Evolutionary conservation across 1,140 invertebrate genomes (phyloP).

Genomic region (Neoseiulus cucumeris): DNA sequence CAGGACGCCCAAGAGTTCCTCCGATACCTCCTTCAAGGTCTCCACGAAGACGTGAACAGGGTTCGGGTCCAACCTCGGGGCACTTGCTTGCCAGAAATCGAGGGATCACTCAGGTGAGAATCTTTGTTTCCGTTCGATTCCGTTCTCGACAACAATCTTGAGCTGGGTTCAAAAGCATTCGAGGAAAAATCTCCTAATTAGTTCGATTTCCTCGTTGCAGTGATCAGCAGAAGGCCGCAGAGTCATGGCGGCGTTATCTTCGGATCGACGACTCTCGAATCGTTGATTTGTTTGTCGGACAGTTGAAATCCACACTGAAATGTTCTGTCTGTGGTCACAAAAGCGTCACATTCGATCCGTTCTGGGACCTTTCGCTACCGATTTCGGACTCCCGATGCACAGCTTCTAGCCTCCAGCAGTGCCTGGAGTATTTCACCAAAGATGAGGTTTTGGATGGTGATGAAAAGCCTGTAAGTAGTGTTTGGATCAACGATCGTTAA

Average conservation of each 20-base stretch:
- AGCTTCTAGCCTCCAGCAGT: constrained; percentile 52
- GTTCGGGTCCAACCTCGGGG: constrained; percentile 44
- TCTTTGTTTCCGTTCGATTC: too few relatives aligned
- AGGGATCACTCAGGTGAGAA: constrained; percentile 54
- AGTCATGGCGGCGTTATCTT: constrained; percentile 72
- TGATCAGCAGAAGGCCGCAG: constrained; percentile 33
- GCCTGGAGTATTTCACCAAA: constrained; percentile 66
- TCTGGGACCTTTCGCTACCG: constrained; percentile 69
- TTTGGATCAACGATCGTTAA: background rate
- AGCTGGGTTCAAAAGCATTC: too few relatives aligned
- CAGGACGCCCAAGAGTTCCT: constrained; percentile 53
- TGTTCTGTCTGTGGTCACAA: constrained; percentile 73
- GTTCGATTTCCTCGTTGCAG: background rate
- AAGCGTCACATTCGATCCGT: constrained; percentile 85
- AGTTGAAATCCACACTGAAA: constrained; percentile 71
- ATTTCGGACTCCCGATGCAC: constrained; percentile 42
- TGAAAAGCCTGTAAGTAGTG: constrained; percentile 55
- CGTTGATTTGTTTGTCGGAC: constrained; percentile 83
- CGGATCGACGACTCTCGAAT: constrained; percentile 63
- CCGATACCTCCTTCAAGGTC: constrained; percentile 70
- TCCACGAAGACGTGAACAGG: constrained; percentile 84
- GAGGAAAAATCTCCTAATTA: too few relatives aligned
- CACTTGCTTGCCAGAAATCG: constrained; percentile 51
- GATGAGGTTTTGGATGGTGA: constrained; percentile 81
- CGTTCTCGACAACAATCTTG: too few relatives aligned